phyloP scores from a whole-genome alignment of 2,113 vertebrate genomes.

The Setophaga coronata region DNA sequence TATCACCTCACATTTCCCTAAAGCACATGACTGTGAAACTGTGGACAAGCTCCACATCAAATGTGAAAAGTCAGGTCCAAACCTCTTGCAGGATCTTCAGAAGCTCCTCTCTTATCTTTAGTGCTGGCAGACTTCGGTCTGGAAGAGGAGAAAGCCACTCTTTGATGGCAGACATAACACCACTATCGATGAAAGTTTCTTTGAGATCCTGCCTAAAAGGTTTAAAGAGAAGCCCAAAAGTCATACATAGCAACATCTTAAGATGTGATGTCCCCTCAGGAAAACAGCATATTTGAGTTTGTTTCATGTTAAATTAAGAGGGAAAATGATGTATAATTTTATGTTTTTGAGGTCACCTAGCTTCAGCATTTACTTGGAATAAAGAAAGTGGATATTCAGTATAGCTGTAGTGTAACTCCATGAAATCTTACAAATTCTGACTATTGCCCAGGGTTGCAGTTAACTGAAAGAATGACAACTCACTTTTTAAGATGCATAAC shows the following conservation, averaged over 20 bases:
- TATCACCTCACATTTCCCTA: background rate
- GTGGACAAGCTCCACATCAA: background rate
- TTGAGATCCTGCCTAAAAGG: constrained; percentile 91
- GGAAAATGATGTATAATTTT: background rate
- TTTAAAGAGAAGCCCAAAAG: constrained; percentile 17
- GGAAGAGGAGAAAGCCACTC: constrained; percentile 98
- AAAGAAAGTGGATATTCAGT: background rate
- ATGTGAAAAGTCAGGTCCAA: constrained; percentile 11
- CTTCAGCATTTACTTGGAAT: background rate
- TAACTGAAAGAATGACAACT: constrained; percentile 43
- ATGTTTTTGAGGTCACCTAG: background rate
- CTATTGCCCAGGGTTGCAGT: background rate
- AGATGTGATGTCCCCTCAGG: background rate
- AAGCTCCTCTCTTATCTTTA: constrained; percentile 92
- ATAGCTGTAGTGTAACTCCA: background rate
- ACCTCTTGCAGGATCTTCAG: constrained; percentile 96
- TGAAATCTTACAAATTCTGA: background rate
- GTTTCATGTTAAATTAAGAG: background rate
- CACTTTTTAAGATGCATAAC: constrained; percentile 99
- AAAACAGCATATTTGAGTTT: background rate
- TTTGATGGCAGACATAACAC: constrained; percentile 97
- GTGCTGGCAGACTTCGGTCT: constrained; percentile 92
- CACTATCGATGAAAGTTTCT: constrained; percentile 99
- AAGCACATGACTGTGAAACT: background rate
- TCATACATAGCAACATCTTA: background rate